Base-by-base conservation (phyloP, 1,140 invertebrate species). In the Contarinia nasturtii region DNA sequence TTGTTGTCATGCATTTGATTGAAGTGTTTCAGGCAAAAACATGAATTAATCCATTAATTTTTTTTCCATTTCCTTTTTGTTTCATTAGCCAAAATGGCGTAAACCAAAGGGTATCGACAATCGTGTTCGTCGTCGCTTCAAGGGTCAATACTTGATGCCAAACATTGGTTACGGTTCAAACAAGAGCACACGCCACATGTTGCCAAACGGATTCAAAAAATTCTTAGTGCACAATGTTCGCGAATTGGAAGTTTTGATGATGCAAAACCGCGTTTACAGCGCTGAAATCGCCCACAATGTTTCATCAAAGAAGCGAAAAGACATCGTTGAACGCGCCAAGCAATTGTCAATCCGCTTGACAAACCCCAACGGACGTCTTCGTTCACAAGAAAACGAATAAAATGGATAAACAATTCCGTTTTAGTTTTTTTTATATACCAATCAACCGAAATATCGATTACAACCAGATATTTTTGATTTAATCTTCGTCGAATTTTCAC, bases 301-400 rank as follows among this genome's bases (percentile, higher is more conserved):
- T 1, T 95, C 90, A 42, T 89, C 91, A 33, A 94, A 92, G 68
- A 98, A 96, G 61, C 77, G 96, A 37, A 95, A 95, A 71, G 67
- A 73, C 2, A 97, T 99, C 54, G 90, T 98, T 33, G 91, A 97
- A 67, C 75, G 95, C 55, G 95, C 95, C 7, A 86, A 93, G 63
- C 92, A 98, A 65, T 71, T 98, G 47, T 83, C 86, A 36, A 92
- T 98, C 60, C 78, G 90, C 54, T 77, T 98, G 12, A 98, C 93
- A 34, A 99, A 99, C 69, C 83, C 85, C 42, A 84, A 91, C 63
- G 92, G 94, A 55, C 82, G 94, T 55, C 74, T 99, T 54, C 82
- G 94, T 57, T 93, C 88, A 55, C 92, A 98, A 73, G 95, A 98
- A 70, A 93, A 93, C 65, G 92, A 96, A 76, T 98, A 94, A 83